These are phyloP conservation scores for Cerceris rybyensis DNA, from an alignment of 2,888 invertebrate species.

Conservation along the genomic window DNA sequence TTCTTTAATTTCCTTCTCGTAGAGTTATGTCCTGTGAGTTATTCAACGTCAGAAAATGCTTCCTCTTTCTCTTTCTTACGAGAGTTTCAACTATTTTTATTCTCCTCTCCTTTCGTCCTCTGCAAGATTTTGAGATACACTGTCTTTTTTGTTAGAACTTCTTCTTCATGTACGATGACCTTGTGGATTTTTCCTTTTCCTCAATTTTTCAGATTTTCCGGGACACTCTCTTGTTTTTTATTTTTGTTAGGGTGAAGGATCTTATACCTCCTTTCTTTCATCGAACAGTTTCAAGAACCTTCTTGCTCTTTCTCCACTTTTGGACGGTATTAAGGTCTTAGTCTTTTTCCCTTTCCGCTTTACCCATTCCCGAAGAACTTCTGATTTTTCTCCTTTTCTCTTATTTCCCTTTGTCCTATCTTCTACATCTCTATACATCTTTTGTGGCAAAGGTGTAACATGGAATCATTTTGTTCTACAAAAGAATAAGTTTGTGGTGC, in stretches of 20 bases:
- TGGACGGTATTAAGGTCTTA: not conserved
- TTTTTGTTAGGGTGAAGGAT: slow-evolving; percentile 37
- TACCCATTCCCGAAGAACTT: slow-evolving; percentile 6
- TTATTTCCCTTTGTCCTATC: not conserved
- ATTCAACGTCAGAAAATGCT: slow-evolving; percentile 6
- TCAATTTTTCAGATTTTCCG: slow-evolving; percentile 36
- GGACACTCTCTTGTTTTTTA: slow-evolving; percentile 28
- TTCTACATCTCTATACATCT: not conserved
- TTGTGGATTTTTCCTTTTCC: slow-evolving; percentile 18
- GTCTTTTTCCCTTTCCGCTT: not conserved
- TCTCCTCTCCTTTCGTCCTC: slow-evolving; percentile 16
- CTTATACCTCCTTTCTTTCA: slow-evolving; percentile 15
- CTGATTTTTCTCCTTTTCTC: not conserved
- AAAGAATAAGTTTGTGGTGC: not conserved
- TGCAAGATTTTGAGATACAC: slow-evolving; percentile 32
- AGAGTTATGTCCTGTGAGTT: slow-evolving; percentile 14
- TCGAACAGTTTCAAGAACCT: slow-evolving; percentile 22
- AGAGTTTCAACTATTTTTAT: slow-evolving; percentile 10
- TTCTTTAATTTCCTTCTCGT: slow-evolving; percentile 24
- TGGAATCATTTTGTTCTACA: not conserved
- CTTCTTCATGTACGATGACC: slow-evolving; percentile 4
- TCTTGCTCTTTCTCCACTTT: not conserved
- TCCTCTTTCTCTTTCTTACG: not conserved
- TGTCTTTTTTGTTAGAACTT: not conserved
- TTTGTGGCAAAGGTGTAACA: not conserved